These are phyloP conservation scores for Poeciliopsis prolifica DNA, from an alignment of 2,113 vertebrate genomes.

Conservation along the genomic window DNA sequence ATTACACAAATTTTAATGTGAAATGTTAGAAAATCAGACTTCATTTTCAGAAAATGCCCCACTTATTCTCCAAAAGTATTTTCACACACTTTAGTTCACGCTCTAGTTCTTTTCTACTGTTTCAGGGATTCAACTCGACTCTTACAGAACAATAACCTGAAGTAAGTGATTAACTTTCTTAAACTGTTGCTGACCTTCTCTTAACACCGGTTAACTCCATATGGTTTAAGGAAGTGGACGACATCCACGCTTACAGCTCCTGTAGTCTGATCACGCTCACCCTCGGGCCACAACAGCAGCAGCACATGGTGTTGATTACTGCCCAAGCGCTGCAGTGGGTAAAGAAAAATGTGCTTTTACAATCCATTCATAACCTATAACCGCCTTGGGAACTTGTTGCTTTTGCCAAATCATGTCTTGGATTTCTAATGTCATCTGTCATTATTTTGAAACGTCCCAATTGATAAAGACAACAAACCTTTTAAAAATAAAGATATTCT, in stretches of 20 bases:
- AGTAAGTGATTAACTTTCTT: constrained; percentile 18
- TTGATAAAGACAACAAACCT: neutral
- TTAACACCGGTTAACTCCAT: constrained; percentile 38
- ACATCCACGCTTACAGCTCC: constrained; percentile 41
- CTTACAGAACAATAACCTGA: constrained; percentile 11
- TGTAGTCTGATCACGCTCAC: constrained; percentile 30
- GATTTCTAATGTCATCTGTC: neutral
- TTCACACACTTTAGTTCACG: no score
- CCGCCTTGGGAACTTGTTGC: neutral
- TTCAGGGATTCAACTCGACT: neutral
- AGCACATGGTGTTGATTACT: constrained; percentile 65
- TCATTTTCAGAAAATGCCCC: neutral
- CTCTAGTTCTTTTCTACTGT: no score
- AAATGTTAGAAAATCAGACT: neutral
- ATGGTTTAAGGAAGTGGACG: constrained; percentile 20
- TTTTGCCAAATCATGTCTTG: neutral
- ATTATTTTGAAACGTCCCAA: neutral
- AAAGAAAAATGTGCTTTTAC: neutral
- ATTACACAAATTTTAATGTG: neutral
- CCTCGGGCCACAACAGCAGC: constrained; percentile 37
- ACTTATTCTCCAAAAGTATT: no score
- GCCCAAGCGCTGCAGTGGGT: constrained; percentile 34
- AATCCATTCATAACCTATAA: constrained; percentile 8
- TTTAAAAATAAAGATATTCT: constrained; percentile 5
- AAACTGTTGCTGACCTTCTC: constrained; percentile 29